These are phyloP conservation scores for Lissocephala sabroskyi DNA, from an alignment of 2,888 invertebrate genomes.

Conservation along the genomic window DNA sequence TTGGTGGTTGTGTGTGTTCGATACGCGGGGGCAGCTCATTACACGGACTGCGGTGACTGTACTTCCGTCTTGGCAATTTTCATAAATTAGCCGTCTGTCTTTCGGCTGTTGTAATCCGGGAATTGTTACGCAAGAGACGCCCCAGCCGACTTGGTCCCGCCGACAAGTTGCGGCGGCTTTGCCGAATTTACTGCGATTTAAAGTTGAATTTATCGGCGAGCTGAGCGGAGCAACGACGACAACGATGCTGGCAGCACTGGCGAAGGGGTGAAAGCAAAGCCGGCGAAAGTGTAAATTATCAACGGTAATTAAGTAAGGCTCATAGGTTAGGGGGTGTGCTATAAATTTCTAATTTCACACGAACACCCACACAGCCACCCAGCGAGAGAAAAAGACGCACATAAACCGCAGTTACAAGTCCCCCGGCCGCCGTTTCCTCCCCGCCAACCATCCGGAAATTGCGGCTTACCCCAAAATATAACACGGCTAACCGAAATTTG, in stretches of 20 bases:
- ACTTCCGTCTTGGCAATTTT: slow-evolving; percentile 60
- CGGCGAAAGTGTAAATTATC: slow-evolving; percentile 60
- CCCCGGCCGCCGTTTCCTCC: too few species aligned
- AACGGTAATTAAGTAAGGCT: slow-evolving; percentile 56
- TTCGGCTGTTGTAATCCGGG: slow-evolving; percentile 46
- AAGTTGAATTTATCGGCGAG: slow-evolving; percentile 56
- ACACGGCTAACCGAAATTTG: neutral
- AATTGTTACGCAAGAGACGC: slow-evolving; percentile 52
- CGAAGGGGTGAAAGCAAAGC: slow-evolving; percentile 36
- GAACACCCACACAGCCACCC: slow-evolving; percentile 21
- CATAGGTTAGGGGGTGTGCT: slow-evolving; percentile 27
- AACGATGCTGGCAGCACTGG: slow-evolving; percentile 20
- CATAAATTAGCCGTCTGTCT: slow-evolving; percentile 54
- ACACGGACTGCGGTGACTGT: slow-evolving; percentile 47
- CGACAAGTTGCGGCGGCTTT: neutral
- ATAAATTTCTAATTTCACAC: slow-evolving; percentile 57
- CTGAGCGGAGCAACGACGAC: slow-evolving; percentile 12
- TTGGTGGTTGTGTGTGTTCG: too few species aligned
- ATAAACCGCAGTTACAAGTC: slow-evolving; percentile 3
- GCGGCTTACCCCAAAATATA: too few species aligned
- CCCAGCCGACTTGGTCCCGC: too few species aligned
- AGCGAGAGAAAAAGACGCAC: too few species aligned
- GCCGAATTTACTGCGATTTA: slow-evolving; percentile 51
- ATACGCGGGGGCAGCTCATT: slow-evolving; percentile 55
- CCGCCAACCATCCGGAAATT: too few species aligned